Evolutionary conservation across 2,113 vertebrate genomes (phyloP), one percentile per base, ranked within the genome.

Genomic region (Ginglymostoma cirratum): DNA sequence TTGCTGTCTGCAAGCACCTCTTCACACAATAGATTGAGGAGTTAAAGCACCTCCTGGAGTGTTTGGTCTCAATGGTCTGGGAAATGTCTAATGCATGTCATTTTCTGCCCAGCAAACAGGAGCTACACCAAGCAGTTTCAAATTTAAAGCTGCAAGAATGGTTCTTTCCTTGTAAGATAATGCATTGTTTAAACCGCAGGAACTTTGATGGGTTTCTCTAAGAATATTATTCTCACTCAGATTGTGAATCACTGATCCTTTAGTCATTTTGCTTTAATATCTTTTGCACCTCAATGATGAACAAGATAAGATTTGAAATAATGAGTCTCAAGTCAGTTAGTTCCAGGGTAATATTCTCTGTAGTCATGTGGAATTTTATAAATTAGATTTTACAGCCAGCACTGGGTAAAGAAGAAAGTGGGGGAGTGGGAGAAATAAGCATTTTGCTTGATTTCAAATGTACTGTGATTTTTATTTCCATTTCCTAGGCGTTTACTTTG

Each of bases 401-500:
- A 72, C 76, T 38, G 52, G 61, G 52, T 17, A 55, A 17, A 90
- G 52, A 90, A 90, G 87, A 90, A 65, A 65, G 30, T 90, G 55
- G 15, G 30, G 14, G 52, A 65, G 55, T 90, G 55, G 12, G 61
- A 38, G 34, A 93, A 93, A 24, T 66, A 38, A 93, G 38, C n/a
- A 38, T 93, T 61, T 61, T n/a, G 65, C 38, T 21, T n/a, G 61
- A n/a, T n/a, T 66, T 92, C 34, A 92, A 24, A 38, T 92, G n/a
- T 23, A n/a, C 55, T 65, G 4, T 83, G 78, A 19, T 65, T 92
- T 61, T n/a, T 65, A 92, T 92, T 48, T 15, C 45, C 67, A 1
- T 24, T 69, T 87, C 80, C 55, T 52, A 99, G 99, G 99, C 65
- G 99, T 99, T 96, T 99, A 99, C 97, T 99, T 99, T 55, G 99